These are phyloP conservation scores for Netelia melanura DNA, from an alignment of 2,888 invertebrate species.

Conservation along the genomic window DNA sequence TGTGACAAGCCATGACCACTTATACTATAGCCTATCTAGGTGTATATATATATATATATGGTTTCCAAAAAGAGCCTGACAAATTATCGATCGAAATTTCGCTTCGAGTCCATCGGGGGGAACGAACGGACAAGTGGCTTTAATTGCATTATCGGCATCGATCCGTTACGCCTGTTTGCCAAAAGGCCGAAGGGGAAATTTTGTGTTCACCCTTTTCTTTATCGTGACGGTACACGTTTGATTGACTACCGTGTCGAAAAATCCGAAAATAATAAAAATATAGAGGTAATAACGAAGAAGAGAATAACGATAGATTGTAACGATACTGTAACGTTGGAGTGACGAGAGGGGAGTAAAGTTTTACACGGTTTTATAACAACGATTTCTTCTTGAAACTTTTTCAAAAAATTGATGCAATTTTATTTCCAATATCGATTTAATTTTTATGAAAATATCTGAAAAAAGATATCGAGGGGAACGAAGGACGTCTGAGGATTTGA, in stretches of 20 bases:
- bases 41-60: neutral
- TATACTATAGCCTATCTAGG: neutral
- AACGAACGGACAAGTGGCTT: slow-evolving; percentile 7
- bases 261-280: too few species aligned
- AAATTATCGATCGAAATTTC: slow-evolving; percentile 46
- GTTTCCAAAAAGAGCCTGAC: slow-evolving; percentile 15
- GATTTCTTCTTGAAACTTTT: too few species aligned
- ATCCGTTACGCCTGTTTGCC: slow-evolving; percentile 6
- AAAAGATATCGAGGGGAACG: neutral
- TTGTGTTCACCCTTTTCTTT: slow-evolving; percentile 1
- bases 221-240: too few species aligned
- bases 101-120: neutral
- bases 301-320: too few species aligned
- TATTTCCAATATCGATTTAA: too few species aligned
- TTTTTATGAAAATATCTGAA: too few species aligned
- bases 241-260: too few species aligned
- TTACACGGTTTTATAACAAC: too few species aligned
- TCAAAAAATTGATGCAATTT: too few species aligned
- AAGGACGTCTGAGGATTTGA: neutral
- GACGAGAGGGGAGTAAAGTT: too few species aligned
- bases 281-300: too few species aligned
- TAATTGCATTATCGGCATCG: slow-evolving; percentile 46
- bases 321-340: too few species aligned
- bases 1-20: neutral
- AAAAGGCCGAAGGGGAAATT: slow-evolving; percentile 11